These are phyloP conservation scores for Willowsia nigromaculata DNA, from an alignment of 2,888 invertebrate genomes.

Conservation along the genomic window DNA sequence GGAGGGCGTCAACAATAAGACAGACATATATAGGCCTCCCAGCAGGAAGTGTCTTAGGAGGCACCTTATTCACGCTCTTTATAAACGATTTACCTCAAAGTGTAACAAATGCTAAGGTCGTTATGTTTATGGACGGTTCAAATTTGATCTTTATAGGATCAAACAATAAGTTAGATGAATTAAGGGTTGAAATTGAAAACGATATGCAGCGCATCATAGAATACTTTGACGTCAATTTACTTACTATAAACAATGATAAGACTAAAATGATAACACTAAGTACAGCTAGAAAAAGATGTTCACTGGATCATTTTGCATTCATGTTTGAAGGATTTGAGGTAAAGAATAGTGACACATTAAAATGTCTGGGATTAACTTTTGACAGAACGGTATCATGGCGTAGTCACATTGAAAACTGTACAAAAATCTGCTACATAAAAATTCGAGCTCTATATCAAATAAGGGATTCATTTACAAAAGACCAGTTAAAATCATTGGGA, in stretches of 20 bases:
- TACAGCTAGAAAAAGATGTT: background rate
- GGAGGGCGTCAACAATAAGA: background rate
- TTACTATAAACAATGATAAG: background rate
- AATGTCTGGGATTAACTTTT: conserved; percentile 13
- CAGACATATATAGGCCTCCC: background rate
- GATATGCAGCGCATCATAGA: background rate
- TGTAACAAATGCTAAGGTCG: background rate
- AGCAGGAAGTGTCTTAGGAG: conserved; percentile 24
- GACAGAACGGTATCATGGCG: background rate
- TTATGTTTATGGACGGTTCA: conserved; percentile 35
- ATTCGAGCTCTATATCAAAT: background rate
- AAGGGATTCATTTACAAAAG: background rate
- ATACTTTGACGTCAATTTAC: background rate
- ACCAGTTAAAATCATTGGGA: background rate
- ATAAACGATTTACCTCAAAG: conserved; percentile 25
- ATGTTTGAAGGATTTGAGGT: background rate
- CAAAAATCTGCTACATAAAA: background rate
- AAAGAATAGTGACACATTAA: background rate
- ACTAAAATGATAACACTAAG: conserved; percentile 34
- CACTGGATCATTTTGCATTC: background rate
- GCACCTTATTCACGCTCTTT: conserved; percentile 21
- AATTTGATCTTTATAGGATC: conserved; percentile 18
- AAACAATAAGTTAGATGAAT: background rate
- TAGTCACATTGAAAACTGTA: background rate
- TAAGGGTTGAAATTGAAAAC: background rate